These are phyloP conservation scores for Laterallus jamaicensis DNA, from an alignment of 2,113 vertebrate species.

Conservation along the genomic window DNA sequence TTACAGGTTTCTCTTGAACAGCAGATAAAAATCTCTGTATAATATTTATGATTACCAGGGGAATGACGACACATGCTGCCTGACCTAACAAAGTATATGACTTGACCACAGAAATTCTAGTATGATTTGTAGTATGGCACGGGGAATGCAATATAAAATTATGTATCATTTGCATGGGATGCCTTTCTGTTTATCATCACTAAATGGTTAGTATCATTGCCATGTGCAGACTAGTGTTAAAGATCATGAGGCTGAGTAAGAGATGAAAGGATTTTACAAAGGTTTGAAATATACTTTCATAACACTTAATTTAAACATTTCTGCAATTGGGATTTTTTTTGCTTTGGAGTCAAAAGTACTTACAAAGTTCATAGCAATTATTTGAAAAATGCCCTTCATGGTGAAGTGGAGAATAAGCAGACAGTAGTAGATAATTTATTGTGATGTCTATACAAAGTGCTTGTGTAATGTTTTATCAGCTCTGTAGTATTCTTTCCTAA, in stretches of 20 bases:
- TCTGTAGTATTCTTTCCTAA: not conserved
- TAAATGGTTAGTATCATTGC: not conserved
- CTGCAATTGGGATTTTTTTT: not conserved
- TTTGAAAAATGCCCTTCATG: not conserved
- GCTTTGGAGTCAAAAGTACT: not conserved
- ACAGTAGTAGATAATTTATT: not conserved
- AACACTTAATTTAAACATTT: not conserved
- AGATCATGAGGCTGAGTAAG: not conserved
- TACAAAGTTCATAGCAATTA: not conserved
- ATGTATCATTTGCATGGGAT: not conserved
- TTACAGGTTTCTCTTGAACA: constrained; percentile 27
- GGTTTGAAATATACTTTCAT: not conserved
- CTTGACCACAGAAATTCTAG: constrained; percentile 40
- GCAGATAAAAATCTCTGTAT: constrained; percentile 2
- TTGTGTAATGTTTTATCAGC: not conserved
- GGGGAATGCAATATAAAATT: constrained; percentile 35
- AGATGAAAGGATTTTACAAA: not conserved
- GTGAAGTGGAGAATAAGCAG: not conserved
- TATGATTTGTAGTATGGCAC: not conserved
- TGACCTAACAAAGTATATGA: not conserved
- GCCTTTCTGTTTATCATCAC: constrained; percentile 2
- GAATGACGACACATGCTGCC: not conserved
- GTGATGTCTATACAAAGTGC: not conserved
- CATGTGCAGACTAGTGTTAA: not conserved
- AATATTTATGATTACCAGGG: constrained; percentile 21